Conservation (phyloP, 2,888 invertebrate species). For the Ormyrus labotus region DNA sequence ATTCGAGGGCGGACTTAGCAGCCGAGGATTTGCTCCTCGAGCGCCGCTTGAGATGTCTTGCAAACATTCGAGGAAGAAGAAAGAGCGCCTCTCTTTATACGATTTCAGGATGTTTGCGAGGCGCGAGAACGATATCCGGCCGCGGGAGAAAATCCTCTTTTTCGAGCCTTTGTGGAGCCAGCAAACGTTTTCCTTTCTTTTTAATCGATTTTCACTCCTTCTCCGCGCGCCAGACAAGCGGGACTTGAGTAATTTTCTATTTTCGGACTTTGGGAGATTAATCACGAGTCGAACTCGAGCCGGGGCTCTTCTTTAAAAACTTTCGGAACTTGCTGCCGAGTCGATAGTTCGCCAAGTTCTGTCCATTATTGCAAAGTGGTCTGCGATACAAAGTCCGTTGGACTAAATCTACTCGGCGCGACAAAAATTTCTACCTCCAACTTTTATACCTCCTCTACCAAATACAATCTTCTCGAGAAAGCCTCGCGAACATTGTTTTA, state of each 20-base stretch:
- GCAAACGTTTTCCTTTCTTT: background rate
- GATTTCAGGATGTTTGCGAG: conserved; percentile 48
- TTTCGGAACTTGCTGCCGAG: conserved; percentile 27
- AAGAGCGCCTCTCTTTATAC: conserved; percentile 28
- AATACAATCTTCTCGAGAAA: too few relatives aligned
- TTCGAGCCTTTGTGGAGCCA: background rate
- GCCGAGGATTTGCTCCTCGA: conserved; percentile 29
- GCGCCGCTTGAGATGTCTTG: conserved; percentile 22
- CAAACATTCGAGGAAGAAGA: conserved; percentile 46
- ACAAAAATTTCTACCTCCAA: conserved; percentile 9
- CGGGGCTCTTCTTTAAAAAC: conserved; percentile 24
- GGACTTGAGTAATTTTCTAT: background rate
- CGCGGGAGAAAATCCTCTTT: conserved; percentile 14
- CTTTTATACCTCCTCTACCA: too few relatives aligned
- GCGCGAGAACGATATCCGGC: conserved; percentile 16
- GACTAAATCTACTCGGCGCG: conserved; percentile 11
- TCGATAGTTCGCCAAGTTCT: conserved; percentile 34
- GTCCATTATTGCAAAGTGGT: conserved; percentile 48
- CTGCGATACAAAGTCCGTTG: conserved; percentile 39
- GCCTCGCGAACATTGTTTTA: too few relatives aligned
- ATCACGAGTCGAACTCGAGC: conserved; percentile 22
- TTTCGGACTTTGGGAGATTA: conserved; percentile 15
- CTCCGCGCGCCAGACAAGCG: background rate
- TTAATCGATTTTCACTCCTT: background rate
- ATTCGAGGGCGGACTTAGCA: conserved; percentile 35